phyloP scores from a whole-genome alignment of 2,888 invertebrate species.

The Drosophila emarginata region DNA sequence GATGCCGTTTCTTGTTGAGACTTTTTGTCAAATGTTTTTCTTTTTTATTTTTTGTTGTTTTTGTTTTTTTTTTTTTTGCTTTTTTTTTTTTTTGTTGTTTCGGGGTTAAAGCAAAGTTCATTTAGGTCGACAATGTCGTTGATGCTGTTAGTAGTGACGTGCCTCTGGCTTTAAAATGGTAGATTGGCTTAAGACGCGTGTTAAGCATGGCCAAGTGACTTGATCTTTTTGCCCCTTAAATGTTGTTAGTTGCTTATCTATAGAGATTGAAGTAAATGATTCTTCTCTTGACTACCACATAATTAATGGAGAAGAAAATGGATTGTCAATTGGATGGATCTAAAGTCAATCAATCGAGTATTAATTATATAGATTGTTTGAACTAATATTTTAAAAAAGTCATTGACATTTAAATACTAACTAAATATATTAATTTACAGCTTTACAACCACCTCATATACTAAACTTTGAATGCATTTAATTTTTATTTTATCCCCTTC shows the following conservation, averaged over 20 bases:
- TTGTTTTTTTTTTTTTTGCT: neutral
- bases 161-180: constrained; percentile 35
- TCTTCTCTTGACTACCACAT: constrained; percentile 49
- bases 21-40: constrained; percentile 71
- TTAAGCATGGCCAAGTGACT: constrained; percentile 63
- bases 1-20: constrained; percentile 4
- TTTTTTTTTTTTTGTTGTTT: neutral
- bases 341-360: neutral
- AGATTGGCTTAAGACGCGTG: constrained; percentile 49
- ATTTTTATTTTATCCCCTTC: too few relatives aligned
- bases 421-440: constrained; percentile 65
- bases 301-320: constrained; percentile 37
- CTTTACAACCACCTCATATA: constrained; percentile 22
- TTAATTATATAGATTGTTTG: too few relatives aligned
- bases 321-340: too few relatives aligned
- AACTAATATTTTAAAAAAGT: too few relatives aligned
- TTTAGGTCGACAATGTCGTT: constrained; percentile 63
- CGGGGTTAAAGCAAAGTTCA: constrained; percentile 68
- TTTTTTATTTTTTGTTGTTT: neutral
- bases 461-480: constrained; percentile 28
- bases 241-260: constrained; percentile 20
- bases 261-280: constrained; percentile 19
- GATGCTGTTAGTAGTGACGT: constrained; percentile 29
- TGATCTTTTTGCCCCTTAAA: constrained; percentile 51
- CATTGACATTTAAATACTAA: too few relatives aligned